Evolutionary conservation across 2,797 vertebrate genomes (phyloP).

Genomic region (Propithecus perrieri): DNA sequence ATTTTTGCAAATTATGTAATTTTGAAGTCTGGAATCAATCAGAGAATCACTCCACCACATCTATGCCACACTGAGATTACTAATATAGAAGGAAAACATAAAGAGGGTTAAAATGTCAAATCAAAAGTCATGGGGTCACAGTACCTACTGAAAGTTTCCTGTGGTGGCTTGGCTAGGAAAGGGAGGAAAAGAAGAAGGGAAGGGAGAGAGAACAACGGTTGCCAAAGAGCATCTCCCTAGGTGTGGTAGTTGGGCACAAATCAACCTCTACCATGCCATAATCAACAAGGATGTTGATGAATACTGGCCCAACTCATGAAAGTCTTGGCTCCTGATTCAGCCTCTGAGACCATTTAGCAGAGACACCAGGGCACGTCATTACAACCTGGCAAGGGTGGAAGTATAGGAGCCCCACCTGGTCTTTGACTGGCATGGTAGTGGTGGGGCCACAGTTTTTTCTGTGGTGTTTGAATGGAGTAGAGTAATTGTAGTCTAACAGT

Average conservation of each 20-base stretch:
- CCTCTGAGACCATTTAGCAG: not conserved
- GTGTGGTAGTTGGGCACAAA: not conserved
- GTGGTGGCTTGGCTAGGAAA: not conserved
- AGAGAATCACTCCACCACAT: slow-evolving; percentile 2
- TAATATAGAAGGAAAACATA: not conserved
- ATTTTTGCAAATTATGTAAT: slow-evolving; percentile 22
- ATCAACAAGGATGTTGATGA: not conserved
- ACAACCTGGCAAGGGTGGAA: not conserved
- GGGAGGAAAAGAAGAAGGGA: not conserved
- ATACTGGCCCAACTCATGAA: not conserved
- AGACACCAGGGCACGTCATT: not conserved
- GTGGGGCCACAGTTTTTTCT: not conserved
- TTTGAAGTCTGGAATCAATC: slow-evolving; percentile 14
- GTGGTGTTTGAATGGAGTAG: not conserved
- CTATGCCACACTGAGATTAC: not conserved
- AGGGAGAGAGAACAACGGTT: not conserved
- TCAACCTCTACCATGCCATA: not conserved
- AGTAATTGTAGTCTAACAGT: not conserved
- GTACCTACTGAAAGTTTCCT: slow-evolving; percentile 28
- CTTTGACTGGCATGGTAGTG: not conserved
- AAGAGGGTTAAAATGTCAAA: not conserved
- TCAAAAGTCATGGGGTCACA: not conserved
- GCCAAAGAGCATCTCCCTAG: not conserved
- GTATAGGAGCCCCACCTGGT: not conserved
- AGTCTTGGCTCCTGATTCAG: not conserved